Evolutionary conservation across 2,888 invertebrate genomes (phyloP), one percentile per base, ranked within the genome.

Genomic region (Maniola hyperantus): DNA sequence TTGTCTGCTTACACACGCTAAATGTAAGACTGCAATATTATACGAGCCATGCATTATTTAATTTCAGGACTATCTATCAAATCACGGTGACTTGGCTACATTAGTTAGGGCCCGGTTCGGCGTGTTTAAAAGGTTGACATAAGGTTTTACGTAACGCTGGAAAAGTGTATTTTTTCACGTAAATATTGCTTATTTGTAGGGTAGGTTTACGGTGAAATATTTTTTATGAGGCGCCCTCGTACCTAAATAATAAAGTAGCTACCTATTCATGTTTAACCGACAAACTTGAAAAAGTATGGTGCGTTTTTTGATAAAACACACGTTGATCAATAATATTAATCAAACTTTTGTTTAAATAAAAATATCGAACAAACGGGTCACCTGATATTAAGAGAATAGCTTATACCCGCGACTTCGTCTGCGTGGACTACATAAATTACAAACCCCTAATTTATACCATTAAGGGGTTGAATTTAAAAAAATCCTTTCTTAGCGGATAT

Each of bases 111-210:
- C 72, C 68, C 73, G 73, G 74, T 74, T 72, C 70, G 68, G 72
- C 75, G 72, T 72, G 72, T 73, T 77, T 78, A 77, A 76, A 76
- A 76, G 74, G 72, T 74, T 76, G 76, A 78, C 77, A 73, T 74
- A 77, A 68, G 74, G 73, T 67, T 74, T 74, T 74, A 74, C 71
- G 71, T 65, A 65, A 58, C 62, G 65, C 54, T 70, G 68, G 69
- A 59, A 69, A 76, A 74, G 72, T 72, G 66, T 72, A 73, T 74
- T 73, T 74, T 73, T 72, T 70, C 69, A 64, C 71, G 71, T 73
- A 73, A 76, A 76, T 74, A 75, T 75, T 73, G 73, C 74, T 74
- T 75, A 76, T 76, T 75, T 76, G 76, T 74, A 69, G 72, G 73
- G 68, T 67, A 67, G 71, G 71, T 74, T 74, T 72, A 72, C 64